Evolutionary conservation across 2,888 invertebrate genomes (phyloP), one percentile per base, ranked within the genome.

Genomic region (Tinea semifulvella): DNA sequence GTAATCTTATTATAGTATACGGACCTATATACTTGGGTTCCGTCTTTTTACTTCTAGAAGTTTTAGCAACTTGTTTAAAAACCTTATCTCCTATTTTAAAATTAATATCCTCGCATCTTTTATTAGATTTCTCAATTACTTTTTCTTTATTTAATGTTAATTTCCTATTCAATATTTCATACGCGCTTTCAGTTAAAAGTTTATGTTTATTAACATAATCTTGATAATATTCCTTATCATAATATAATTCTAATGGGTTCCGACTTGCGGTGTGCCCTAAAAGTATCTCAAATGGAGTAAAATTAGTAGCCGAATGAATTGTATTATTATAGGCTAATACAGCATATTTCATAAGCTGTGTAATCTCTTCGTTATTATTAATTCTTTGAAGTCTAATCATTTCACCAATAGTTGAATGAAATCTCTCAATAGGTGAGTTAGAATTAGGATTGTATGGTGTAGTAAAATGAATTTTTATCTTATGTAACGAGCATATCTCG

Each of bases 71-170:
- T 22, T 48, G 49, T 27, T 49, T 49, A 25, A 31, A 49, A 4
- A 48, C 49, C 26, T 25, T 46, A 40, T 49, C 46, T 20, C 48
- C 47, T 49, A 49, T 38, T 42, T 49, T 49, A 22, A 48, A 43
- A 1, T 16, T 17, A 8, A 43, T 16, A 2, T 42, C n/a, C 36
- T 49, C 46, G 10, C 36, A 14, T 8, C 27, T 11, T 14, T 47
- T 19, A 25, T 49, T 49, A 1, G 20, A 20, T 13, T 38, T 47
- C 0, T 19, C 22, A 2, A 49, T 49, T 10, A 44, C 31, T 26
- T 46, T 8, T 31, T 46, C 42, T 16, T 47, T 49, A 8, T 47
- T 31, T n/a, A 40, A 40, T 10, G 17, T 18, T 5, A 47, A 1
- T 18, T 40, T 25, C 2, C 18, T n/a, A 17, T n/a, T 19, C 14